Conservation (phyloP, 2,113 vertebrate genomes). For the Calypte anna region DNA sequence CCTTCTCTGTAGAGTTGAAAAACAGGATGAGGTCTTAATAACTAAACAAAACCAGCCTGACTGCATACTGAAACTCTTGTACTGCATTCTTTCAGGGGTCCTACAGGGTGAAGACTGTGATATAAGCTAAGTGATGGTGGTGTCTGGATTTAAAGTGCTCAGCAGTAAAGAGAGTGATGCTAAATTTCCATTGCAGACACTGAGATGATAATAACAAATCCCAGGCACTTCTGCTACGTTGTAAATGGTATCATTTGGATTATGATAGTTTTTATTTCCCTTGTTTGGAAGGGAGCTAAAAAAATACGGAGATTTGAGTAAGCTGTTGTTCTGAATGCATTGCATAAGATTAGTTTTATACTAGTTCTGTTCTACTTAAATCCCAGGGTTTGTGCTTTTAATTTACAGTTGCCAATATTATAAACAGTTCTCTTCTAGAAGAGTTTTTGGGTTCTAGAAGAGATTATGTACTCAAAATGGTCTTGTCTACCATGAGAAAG, state of each 20-base stretch:
- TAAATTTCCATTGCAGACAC: background rate
- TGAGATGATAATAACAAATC: background rate
- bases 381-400: background rate
- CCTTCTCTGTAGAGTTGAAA: background rate
- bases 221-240: background rate
- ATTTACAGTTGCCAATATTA: background rate
- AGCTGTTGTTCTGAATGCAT: background rate
- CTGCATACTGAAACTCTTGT: background rate
- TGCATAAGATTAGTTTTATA: background rate
- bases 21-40: background rate
- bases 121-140: background rate
- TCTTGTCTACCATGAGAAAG: background rate
- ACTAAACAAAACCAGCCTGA: background rate
- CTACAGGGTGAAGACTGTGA: background rate
- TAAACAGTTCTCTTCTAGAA: background rate
- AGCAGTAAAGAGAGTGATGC: background rate
- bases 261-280: background rate
- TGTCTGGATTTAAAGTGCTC: background rate
- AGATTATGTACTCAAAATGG: background rate
- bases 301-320: background rate
- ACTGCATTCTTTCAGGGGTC: background rate
- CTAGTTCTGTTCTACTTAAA: background rate
- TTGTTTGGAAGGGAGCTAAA: background rate
- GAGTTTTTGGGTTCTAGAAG: background rate
- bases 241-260: background rate